Base-by-base conservation (phyloP, 2,888 invertebrate genomes). In the Cremastinae sp. region DNA sequence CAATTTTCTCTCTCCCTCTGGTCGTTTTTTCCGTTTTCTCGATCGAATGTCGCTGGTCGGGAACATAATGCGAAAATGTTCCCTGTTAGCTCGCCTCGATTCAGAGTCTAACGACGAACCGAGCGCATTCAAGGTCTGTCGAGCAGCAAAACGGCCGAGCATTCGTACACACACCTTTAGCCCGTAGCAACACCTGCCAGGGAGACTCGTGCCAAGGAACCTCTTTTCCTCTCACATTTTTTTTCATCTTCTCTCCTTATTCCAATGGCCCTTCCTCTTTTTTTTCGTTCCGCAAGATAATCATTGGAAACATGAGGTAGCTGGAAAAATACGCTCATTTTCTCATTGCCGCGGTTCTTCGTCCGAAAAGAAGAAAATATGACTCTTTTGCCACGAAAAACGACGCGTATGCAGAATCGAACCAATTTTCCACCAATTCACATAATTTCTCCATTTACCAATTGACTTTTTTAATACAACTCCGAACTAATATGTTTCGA, bases 101-200 rank as follows among this genome's bases (percentile, higher is more conserved):
- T 62, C 75, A 16, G 55, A 75, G 53, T 75, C 71, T 74, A 85
- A 81, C 85, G 84, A 85, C 83, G 86, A 84, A 82, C 85, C 82
- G 81, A 83, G 80, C 82, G 79, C 80, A 71, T 75, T 83, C 85
- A 85, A 85, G 86, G 85, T 82, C 84, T 84, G 83, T 83, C 84
- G 81, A 78, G 71, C 77, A 81, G 47, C 71, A 45, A 53, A 70
- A 66, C 73, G 66, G 56, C 70, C 77, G 51, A 56, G 9, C 47
- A 61, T n/a, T 2, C 41, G n/a, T n/a, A n/a, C n/a, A n/a, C 64
- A 64, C 81, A 83, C 81, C 83, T 85, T 85, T 83, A 83, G 83
- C 84, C 75, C 70, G 22, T 12, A 59, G 41, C 66, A 73, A 74
- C 79, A 79, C 78, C 79, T 78, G 79, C 78, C 71, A 55, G 62